A percentile compares a stretch with the other conserved stretches of the same genome.
These are phyloP conservation scores for Theretra japonica DNA, from an alignment of 2,888 invertebrate genomes.

Conservation along the genomic window DNA sequence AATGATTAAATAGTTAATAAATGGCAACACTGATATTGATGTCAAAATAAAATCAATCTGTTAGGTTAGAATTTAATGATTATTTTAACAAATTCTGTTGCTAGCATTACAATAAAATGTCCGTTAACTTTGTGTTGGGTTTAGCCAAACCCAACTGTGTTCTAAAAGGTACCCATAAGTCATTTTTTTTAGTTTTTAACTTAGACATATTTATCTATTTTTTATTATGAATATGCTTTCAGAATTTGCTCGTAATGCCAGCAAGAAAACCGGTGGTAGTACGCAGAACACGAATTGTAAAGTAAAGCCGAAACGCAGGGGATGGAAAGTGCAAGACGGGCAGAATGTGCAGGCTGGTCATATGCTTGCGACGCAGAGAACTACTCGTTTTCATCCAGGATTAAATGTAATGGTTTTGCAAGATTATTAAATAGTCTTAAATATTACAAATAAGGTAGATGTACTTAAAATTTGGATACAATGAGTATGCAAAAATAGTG, in stretches of 20 bases:
- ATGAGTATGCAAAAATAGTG: neutral
- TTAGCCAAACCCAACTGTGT: constrained; percentile 43
- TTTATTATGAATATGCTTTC: constrained; percentile 35
- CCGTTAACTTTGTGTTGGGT: constrained; percentile 45
- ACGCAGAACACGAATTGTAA: constrained; percentile 88
- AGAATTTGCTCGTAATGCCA: constrained; percentile 85
- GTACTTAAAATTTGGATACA: too few species aligned
- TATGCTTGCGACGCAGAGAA: constrained; percentile 88
- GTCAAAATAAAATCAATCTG: neutral
- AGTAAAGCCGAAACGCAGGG: constrained; percentile 90
- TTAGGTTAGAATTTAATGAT: too few species aligned
- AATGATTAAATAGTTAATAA: too few species aligned
- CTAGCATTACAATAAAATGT: constrained; percentile 44
- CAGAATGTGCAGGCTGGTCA: constrained; percentile 86
- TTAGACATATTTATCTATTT: neutral
- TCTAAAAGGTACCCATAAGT: constrained; percentile 49
- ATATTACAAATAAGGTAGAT: constrained; percentile 32
- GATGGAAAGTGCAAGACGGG: constrained; percentile 91
- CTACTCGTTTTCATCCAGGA: constrained; percentile 91
- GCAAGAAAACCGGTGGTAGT: constrained; percentile 90
- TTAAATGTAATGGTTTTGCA: constrained; percentile 86
- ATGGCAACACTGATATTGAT: too few species aligned
- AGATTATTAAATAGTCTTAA: neutral
- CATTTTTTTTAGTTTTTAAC: neutral
- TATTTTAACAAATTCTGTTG: neutral